These are phyloP conservation scores for Rhinella marina DNA, from an alignment of 2,797 vertebrate species.

Conservation along the genomic window DNA sequence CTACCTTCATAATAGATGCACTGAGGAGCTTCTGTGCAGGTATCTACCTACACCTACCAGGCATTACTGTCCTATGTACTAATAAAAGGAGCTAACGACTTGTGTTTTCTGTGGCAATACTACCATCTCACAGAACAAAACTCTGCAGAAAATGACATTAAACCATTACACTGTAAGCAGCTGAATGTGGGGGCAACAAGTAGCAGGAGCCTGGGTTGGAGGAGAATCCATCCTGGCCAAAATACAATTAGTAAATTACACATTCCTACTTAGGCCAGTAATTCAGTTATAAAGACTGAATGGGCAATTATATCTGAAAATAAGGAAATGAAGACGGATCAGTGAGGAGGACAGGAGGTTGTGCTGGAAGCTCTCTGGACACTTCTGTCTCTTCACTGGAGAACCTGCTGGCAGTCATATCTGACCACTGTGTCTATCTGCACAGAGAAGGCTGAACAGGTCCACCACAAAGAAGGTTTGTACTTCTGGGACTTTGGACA, in stretches of 20 bases:
- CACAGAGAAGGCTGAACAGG: background rate
- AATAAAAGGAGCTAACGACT: constrained; percentile 3
- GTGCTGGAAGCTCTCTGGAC: constrained; percentile 21
- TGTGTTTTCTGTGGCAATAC: constrained; percentile 22
- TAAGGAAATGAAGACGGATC: constrained; percentile 70
- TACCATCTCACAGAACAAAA: constrained; percentile 36
- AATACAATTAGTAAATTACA: constrained; percentile 71
- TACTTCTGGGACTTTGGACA: background rate
- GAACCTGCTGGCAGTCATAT: background rate
- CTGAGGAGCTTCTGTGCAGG: background rate
- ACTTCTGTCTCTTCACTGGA: background rate
- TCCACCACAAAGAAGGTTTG: constrained; percentile 10
- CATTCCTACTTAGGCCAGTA: constrained; percentile 67
- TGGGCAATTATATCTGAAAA: constrained; percentile 67
- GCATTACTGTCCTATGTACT: background rate
- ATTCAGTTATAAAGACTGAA: constrained; percentile 69
- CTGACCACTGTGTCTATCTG: constrained; percentile 4
- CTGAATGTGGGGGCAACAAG: constrained; percentile 1
- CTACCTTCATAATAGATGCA: background rate
- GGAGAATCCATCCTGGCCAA: constrained; percentile 63
- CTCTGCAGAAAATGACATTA: constrained; percentile 56
- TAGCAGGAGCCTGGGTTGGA: constrained; percentile 24
- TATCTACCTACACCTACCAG: background rate
- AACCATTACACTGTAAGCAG: constrained; percentile 52
- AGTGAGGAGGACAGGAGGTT: background rate